Percentiles rank a stretch among this genome's conserved stretches.
Conservation (phyloP, 2,888 invertebrate genomes). For the Leucophenga maculata region DNA sequence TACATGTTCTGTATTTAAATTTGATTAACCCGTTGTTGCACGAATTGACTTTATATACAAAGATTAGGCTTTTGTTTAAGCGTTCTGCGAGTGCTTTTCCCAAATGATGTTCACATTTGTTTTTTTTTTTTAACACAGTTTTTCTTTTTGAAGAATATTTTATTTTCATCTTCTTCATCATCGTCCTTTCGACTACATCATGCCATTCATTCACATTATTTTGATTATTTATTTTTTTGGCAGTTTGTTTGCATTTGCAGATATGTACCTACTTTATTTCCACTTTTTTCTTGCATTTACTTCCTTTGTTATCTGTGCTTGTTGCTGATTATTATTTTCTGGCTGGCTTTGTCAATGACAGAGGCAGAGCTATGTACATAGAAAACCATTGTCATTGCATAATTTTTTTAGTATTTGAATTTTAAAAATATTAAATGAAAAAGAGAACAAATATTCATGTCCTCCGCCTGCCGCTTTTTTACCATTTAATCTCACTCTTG, state of each 20-base stretch:
- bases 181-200: neutral
- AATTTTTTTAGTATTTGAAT: slow-evolving; percentile 18
- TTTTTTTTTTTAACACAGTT: neutral
- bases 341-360: neutral
- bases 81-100: too few relatives aligned
- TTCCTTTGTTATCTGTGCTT: neutral
- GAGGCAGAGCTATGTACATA: neutral
- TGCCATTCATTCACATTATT: slow-evolving; percentile 20
- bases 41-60: too few relatives aligned
- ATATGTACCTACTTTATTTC: neutral
- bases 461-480: neutral
- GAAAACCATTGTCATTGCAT: slow-evolving; percentile 6
- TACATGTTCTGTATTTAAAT: too few relatives aligned
- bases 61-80: too few relatives aligned
- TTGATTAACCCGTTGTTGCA: too few relatives aligned
- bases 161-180: neutral
- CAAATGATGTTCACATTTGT: too few relatives aligned
- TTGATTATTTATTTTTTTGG: slow-evolving; percentile 22
- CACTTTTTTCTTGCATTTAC: neutral
- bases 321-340: slow-evolving; percentile 21
- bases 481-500: slow-evolving; percentile 2
- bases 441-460: too few relatives aligned
- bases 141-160: slow-evolving; percentile 14
- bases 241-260: slow-evolving; percentile 19
- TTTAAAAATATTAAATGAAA: slow-evolving; percentile 12